phyloP scores from a whole-genome alignment of 2,888 invertebrate species.

The Limnephilus marmoratus region DNA sequence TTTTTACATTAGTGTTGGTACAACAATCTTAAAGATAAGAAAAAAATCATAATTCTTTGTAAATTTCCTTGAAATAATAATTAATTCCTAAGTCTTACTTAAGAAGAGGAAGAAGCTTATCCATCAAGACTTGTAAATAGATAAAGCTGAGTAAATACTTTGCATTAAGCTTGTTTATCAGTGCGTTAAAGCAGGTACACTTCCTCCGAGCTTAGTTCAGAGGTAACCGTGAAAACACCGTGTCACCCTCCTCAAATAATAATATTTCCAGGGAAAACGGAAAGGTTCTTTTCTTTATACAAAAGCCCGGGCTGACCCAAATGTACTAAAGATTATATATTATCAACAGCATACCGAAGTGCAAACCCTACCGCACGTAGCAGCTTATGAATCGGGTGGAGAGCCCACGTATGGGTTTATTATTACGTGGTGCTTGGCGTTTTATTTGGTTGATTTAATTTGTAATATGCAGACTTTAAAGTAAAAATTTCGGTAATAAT shows the following conservation, averaged over 20 bases:
- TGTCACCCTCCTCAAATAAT: conserved; percentile 42
- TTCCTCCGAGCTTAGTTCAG: conserved; percentile 11
- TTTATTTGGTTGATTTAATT: neutral
- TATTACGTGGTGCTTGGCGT: neutral
- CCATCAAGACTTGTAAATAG: neutral
- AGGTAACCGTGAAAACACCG: conserved; percentile 53
- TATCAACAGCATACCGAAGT: conserved; percentile 36
- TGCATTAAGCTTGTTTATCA: conserved; percentile 59
- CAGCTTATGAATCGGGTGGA: conserved; percentile 24
- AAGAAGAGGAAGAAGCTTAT: neutral
- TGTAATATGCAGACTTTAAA: neutral
- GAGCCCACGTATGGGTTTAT: neutral
- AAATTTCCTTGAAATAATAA: neutral
- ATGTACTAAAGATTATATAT: conserved; percentile 55
- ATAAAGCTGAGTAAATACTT: conserved; percentile 49
- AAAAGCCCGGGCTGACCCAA: conserved; percentile 30
- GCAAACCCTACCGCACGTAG: conserved; percentile 35
- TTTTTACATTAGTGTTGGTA: too few relatives aligned
- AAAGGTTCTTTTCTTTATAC: conserved; percentile 10
- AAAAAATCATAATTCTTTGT: neutral
- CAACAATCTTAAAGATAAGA: too few relatives aligned
- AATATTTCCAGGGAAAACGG: conserved; percentile 22
- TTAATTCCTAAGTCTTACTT: neutral
- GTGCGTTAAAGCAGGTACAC: conserved; percentile 48
- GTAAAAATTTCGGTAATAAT: neutral